Base-by-base conservation (phyloP, 2,888 invertebrate genomes). In the Sericinus montela region DNA sequence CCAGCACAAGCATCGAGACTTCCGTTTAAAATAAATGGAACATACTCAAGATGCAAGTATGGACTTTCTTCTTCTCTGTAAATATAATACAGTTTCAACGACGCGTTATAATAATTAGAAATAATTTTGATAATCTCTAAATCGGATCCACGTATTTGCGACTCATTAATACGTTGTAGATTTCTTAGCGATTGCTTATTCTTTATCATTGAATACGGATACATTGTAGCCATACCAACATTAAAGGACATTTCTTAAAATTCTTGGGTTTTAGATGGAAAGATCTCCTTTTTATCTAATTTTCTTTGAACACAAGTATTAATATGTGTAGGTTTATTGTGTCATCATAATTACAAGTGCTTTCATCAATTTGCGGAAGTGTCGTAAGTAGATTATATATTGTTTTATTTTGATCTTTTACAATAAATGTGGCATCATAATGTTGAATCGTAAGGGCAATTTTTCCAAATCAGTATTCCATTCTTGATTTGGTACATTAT, bases 1-100 rank as follows among this genome's bases (percentile, higher is more conserved):
- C 87, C 85, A 7, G 77, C 80, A 41, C 74, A 74, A 0, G 63
- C 58, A 34, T 87, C 82, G 1, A 86, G 55, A 28, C 69, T 79
- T 2, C 75, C 79, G 52, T 86, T 80, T 1, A 60, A 6, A 1
- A 87, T 4, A n/a, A 67, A 69, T 0, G 63, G 36, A 16, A 82
- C 8, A 53, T 69, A 80, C 0, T 67, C 59, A 0, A 0, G 15
- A n/a, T 68, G 47, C 1, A 47, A 15, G 13, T 32, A 60, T 0
- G 70, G 65, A 48, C 66, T 72, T 54, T 70, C 68, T 59, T 71
- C 67, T 6, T 54, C 54, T 45, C 60, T 69, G 13, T 51, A 41
- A 44, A 80, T 66, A 39, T 72, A 78, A 54, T 67, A 60, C 25
- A 75, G 52, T 0, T 72, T 62, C 10, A 80, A 49, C 0, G 70